Conservation (phyloP, 2,797 vertebrate genomes). For the Labeo calbasu region DNA sequence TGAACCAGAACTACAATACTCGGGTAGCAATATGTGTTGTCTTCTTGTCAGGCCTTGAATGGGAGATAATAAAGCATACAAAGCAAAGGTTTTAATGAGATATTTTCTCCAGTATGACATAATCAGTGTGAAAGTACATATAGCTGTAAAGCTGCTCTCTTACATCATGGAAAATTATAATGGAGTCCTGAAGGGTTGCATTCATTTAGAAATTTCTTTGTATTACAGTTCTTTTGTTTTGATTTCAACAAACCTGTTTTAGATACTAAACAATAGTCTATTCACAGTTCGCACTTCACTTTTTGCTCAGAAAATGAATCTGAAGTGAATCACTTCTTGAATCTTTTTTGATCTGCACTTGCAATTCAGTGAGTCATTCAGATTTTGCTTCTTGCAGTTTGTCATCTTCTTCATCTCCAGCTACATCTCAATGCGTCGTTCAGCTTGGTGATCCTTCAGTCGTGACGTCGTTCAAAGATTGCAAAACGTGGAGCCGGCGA, state of each 20-base stretch:
- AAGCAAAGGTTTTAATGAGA: neutral
- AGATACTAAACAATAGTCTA: neutral
- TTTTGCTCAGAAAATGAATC: neutral
- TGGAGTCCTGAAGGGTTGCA: neutral
- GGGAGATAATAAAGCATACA: neutral
- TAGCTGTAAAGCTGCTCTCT: neutral
- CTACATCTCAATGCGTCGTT: neutral
- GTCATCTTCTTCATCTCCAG: neutral
- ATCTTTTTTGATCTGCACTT: neutral
- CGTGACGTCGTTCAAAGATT: slow-evolving; percentile 6
- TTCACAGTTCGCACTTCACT: neutral
- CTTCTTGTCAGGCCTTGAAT: neutral
- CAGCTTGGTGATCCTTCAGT: slow-evolving; percentile 1
- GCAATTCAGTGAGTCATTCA: neutral
- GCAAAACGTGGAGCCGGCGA: slow-evolving; percentile 17
- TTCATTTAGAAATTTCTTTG: no score
- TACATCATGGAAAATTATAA: slow-evolving; percentile 32
- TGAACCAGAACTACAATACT: neutral
- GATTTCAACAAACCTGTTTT: neutral
- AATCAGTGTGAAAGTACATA: neutral
- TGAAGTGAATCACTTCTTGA: neutral
- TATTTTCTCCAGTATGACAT: neutral
- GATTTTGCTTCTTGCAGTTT: neutral
- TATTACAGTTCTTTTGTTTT: neutral
- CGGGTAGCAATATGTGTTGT: neutral